These are phyloP conservation scores for Platycnemis pennipes DNA, from an alignment of 2,888 invertebrate species.

Conservation along the genomic window DNA sequence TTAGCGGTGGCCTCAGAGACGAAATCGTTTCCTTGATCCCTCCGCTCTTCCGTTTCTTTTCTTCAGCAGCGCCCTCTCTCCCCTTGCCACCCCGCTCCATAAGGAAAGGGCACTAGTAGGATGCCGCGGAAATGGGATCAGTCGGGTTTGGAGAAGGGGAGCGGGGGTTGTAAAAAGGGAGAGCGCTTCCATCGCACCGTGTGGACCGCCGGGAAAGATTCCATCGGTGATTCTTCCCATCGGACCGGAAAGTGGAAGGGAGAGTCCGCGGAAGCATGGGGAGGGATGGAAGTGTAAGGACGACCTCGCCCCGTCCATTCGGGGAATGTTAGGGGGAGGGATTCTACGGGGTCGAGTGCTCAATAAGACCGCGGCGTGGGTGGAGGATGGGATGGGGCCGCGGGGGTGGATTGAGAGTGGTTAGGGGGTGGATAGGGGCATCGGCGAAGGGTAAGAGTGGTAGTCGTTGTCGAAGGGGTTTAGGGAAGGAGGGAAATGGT, in stretches of 20 bases:
- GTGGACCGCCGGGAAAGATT: conserved; percentile 42
- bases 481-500: background rate
- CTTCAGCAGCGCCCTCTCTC: background rate
- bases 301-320: conserved; percentile 1
- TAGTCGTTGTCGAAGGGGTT: conserved; percentile 19
- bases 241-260: conserved; percentile 30
- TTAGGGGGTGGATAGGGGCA: background rate
- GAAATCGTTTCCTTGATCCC: conserved; percentile 9
- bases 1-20: background rate
- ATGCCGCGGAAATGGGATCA: conserved; percentile 59
- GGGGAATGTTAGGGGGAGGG: background rate
- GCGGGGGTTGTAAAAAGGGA: background rate
- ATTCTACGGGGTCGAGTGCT: background rate
- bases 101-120: conserved; percentile 15
- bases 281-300: background rate
- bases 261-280: background rate
- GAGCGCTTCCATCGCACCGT: background rate
- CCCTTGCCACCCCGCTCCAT: background rate
- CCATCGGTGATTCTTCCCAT: conserved; percentile 51
- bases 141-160: background rate
- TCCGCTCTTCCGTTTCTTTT: background rate
- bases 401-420: background rate
- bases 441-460: background rate
- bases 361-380: no score
- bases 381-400: background rate